phyloP scores from a whole-genome alignment of 2,888 invertebrate genomes.

The Eupithecia abbreviata region DNA sequence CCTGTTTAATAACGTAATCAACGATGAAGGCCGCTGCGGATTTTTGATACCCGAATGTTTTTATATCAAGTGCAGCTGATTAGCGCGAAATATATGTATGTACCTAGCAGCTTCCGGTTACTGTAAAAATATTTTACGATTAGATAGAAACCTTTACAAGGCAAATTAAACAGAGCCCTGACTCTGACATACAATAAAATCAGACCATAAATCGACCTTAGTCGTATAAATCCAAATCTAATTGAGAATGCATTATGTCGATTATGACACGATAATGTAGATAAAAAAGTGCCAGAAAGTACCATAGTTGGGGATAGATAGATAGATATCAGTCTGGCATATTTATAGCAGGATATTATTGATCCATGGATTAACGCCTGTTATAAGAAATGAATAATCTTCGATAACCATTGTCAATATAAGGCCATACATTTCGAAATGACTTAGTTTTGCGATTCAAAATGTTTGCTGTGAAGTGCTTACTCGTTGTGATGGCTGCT shows the following conservation, averaged over 20 bases:
- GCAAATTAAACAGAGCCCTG: not conserved
- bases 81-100: not conserved
- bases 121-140: not conserved
- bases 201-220: not conserved
- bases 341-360: slow-evolving; percentile 48
- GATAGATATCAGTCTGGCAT: slow-evolving; percentile 37
- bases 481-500: slow-evolving; percentile 62
- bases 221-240: not conserved
- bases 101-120: not conserved
- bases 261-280: not conserved
- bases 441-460: slow-evolving; percentile 46
- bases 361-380: slow-evolving; percentile 47
- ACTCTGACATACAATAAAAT: not conserved
- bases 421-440: slow-evolving; percentile 45
- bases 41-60: not conserved
- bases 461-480: slow-evolving; percentile 65
- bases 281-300: not conserved
- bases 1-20: not conserved
- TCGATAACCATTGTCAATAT: slow-evolving; percentile 64
- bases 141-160: not conserved
- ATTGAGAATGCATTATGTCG: not conserved
- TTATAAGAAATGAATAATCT: slow-evolving; percentile 45
- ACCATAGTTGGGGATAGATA: not conserved
- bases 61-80: not conserved
- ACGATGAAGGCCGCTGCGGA: not conserved